A percentile compares a stretch with the other conserved stretches of the same genome.
These are phyloP conservation scores for Spilosoma lubricipeda DNA, from an alignment of 2,888 invertebrate species.

Conservation along the genomic window DNA sequence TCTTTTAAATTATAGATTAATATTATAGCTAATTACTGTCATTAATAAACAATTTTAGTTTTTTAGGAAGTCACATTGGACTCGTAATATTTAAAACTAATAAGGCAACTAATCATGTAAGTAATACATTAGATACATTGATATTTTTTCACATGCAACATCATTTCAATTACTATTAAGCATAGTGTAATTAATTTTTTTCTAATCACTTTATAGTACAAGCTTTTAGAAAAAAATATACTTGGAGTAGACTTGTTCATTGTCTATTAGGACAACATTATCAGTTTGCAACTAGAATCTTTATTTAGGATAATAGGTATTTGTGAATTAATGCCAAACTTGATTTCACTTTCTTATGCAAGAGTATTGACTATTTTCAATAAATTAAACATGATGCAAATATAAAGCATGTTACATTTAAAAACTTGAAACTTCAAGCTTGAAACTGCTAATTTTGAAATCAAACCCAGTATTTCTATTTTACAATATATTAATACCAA, in stretches of 20 bases:
- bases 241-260: neutral
- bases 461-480: neutral
- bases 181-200: neutral
- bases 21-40: neutral
- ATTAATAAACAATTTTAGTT: neutral
- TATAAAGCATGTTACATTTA: neutral
- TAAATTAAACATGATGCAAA: neutral
- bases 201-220: accelerated
- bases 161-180: neutral
- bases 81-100: too few relatives aligned
- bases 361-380: neutral
- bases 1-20: neutral
- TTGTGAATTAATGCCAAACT: neutral
- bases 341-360: neutral
- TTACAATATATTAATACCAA: neutral
- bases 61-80: neutral
- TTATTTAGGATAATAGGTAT: neutral
- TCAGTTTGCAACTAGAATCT: neutral
- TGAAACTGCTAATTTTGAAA: neutral
- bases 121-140: too few relatives aligned
- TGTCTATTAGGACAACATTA: neutral
- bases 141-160: neutral
- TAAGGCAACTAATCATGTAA: too few relatives aligned
- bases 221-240: neutral
- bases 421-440: neutral